Conservation (phyloP, 2,888 invertebrate species). For the Euclidia mi region DNA sequence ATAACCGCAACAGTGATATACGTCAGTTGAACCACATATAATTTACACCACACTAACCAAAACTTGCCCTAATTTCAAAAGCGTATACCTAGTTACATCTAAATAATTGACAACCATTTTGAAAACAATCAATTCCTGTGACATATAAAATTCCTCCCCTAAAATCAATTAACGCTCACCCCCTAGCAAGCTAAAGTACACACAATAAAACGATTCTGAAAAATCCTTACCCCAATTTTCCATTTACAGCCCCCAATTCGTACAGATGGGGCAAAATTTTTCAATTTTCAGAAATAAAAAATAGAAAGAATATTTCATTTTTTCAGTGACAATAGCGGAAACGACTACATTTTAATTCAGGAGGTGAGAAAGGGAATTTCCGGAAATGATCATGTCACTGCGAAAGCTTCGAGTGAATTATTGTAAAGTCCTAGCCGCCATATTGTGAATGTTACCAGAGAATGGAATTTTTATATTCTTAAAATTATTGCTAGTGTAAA, state of each 20-base stretch:
- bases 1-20: too few relatives aligned
- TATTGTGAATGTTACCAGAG: conserved; percentile 44
- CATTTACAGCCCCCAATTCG: conserved; percentile 36
- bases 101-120: too few relatives aligned
- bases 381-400: conserved; percentile 52
- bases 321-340: conserved; percentile 22
- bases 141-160: conserved; percentile 1
- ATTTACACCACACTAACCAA: too few relatives aligned
- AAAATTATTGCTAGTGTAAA: conserved; percentile 25
- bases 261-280: conserved; percentile 14
- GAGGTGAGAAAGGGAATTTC: conserved; percentile 44
- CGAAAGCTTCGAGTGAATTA: conserved; percentile 46
- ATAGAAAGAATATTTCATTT: conserved; percentile 12
- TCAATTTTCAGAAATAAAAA: conserved; percentile 43
- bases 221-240: conserved; percentile 19
- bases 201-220: conserved; percentile 35
- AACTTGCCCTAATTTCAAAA: too few relatives aligned
- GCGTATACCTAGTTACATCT: too few relatives aligned
- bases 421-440: conserved; percentile 37
- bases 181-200: conserved; percentile 8
- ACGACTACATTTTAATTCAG: conserved; percentile 50
- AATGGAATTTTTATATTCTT: conserved; percentile 53
- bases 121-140: neutral
- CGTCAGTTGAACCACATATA: too few relatives aligned
- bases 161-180: conserved; percentile 11